A percentile compares a stretch with the other conserved stretches of the same genome.
phyloP scores from a whole-genome alignment of 2,888 invertebrate species.

The Cheilosia soror region DNA sequence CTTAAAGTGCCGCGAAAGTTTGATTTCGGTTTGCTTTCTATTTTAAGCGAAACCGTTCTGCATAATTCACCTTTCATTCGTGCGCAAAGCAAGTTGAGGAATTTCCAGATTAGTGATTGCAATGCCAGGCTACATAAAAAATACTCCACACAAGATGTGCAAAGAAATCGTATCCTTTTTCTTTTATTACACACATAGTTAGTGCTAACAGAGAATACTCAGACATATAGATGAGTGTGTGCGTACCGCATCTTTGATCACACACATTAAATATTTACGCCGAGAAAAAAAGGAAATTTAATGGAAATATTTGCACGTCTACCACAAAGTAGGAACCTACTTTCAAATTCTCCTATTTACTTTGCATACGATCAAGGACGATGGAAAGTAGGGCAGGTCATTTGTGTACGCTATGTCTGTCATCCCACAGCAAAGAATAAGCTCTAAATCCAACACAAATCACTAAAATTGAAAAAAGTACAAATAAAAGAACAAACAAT shows the following conservation, averaged over 20 bases:
- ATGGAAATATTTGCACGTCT: slow-evolving; percentile 34
- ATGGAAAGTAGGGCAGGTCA: not conserved
- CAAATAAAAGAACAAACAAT: not conserved
- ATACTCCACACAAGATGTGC: slow-evolving; percentile 5
- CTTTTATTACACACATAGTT: not conserved
- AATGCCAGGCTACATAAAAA: not conserved
- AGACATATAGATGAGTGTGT: slow-evolving; percentile 19
- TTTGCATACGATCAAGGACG: not conserved
- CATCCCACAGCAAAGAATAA: not conserved
- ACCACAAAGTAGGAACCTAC: not conserved
- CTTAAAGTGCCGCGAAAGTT: slow-evolving; percentile 12
- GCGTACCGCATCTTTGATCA: slow-evolving; percentile 26
- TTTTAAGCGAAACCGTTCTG: slow-evolving; percentile 25
- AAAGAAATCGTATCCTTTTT: slow-evolving; percentile 19
- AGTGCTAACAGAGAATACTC: not conserved
- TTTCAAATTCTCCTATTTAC: slow-evolving; percentile 30
- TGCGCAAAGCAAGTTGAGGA: not conserved
- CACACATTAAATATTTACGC: slow-evolving; percentile 57
- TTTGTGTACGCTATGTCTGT: not conserved
- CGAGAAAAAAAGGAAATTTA: not conserved
- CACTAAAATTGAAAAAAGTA: slow-evolving; percentile 1
- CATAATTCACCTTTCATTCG: slow-evolving; percentile 31
- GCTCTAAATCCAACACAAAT: slow-evolving; percentile 32
- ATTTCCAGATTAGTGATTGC: slow-evolving; percentile 13
- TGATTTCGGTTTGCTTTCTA: slow-evolving; percentile 20